Evolutionary conservation across 2,888 invertebrate genomes (phyloP), one percentile per base, ranked within the genome.

Genomic region (Spodoptera picta): DNA sequence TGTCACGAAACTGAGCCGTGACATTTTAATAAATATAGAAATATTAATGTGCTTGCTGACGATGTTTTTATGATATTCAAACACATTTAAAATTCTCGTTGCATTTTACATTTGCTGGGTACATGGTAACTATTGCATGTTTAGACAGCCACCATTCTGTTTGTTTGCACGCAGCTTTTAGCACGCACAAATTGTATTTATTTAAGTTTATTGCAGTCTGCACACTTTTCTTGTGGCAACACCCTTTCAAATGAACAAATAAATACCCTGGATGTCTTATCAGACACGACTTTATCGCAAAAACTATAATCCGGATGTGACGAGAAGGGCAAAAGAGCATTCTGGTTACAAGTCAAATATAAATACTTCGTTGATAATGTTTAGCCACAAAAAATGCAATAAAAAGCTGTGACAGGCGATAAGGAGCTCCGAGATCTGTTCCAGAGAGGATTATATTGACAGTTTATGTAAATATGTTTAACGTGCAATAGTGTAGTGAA

Each of bases 251-350:
- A 24, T 27, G 50, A 55, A 53, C 51, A 65, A 70, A 70, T 43
- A 73, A 44, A 46, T 52, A 36, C 36, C 0, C 14, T 60, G 11
- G 49, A 55, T 47, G 9, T 11, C 41, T 73, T 73, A 71, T 73
- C 72, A 54, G 65, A 43, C 19, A 48, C 65, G 31, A 42, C 10
- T 54, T 62, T 71, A 62, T 65, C 72, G 73, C 73, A 56, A 62
- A 65, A 62, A 45, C 50, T 62, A 36, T 65, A 71, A 73, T 76
- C 73, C 76, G 76, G 76, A 73, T 75, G 56, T 71, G 56, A 57
- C 61, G 49, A 55, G 65, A 59, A 75, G 66, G 61, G 55, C 61
- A 61, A 60, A 55, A 27, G 64, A 75, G 57, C 52, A 50, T 43
- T 55, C 47, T 71, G 72, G 66, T 60, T 54, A 70, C 55, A 50